Base-by-base conservation (phyloP, 2,797 vertebrate species). In the Siniperca obscura region DNA sequence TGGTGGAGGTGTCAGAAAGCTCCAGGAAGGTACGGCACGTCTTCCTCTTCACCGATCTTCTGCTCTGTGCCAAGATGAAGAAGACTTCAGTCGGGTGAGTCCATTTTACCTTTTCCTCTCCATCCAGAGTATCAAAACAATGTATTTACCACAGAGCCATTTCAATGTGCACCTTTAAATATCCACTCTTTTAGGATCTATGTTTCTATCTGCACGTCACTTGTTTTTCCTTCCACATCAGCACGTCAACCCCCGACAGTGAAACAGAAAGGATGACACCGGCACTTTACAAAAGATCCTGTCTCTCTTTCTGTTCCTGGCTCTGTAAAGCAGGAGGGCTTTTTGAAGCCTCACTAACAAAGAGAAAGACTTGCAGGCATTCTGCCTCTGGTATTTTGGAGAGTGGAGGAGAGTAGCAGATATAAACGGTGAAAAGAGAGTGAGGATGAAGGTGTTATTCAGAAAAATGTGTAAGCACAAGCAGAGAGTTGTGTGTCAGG, bases 11-110 rank as follows among this genome's bases (percentile, higher is more conserved):
- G 90, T 98, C 98, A 0, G 98, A 99, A 92, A 96, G 97, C 79
- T 97, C 98, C 0, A 95, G 98, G 92, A 99, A 99, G 94, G 96
- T 99, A 21, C 97, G 98, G 38, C 98, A 99, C 0, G 97, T 98
- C 86, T 99, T 99, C 96, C 96, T 99, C 91, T 99, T 99, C 94
- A 99, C 98, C 0, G 98, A 99, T 6, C 96, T 99, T 90, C 95
- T 99, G 52, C 97, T 99, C 70, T 99, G 98, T 11, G 98, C 98
- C 95, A 99, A 99, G 93, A 97, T 99, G 92, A 99, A 99, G 96
- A 99, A 99, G 95, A 95, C 97, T 0, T 89, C 97, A 0, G 98
- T 96, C 3, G 98, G 98, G 98, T 99, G 95, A 95, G 97, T 89
- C 27, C 62, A 40, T 56, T 36, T 50, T 0, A 56, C n/a, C 36